phyloP scores from a whole-genome alignment of 2,797 vertebrate species.

The Crenuchus spilurus region DNA sequence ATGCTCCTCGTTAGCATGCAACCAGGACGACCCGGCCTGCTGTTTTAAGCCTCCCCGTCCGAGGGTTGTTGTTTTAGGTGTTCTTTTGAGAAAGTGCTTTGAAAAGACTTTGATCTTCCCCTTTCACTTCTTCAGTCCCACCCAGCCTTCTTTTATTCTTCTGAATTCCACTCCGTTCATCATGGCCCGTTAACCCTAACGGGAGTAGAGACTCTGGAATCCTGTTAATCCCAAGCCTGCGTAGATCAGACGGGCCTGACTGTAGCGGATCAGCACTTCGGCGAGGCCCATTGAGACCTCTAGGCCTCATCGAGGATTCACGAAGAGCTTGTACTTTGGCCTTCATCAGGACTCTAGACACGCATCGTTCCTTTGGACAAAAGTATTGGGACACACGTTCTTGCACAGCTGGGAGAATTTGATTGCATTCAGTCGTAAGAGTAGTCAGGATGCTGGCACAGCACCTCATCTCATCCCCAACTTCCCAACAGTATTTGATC shows the following conservation, averaged over 20 bases:
- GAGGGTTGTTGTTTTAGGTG: constrained; percentile 65
- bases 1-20: constrained; percentile 59
- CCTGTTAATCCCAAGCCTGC: constrained; percentile 70
- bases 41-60: constrained; percentile 50
- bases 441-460: background rate
- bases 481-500: too few species aligned
- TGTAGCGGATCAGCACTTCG: constrained; percentile 61
- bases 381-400: too few species aligned
- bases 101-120: constrained; percentile 66
- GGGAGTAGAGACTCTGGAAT: constrained; percentile 71
- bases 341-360: too few species aligned
- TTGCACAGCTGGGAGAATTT: too few species aligned
- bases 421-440: too few species aligned
- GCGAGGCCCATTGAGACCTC: constrained; percentile 14
- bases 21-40: constrained; percentile 45
- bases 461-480: background rate
- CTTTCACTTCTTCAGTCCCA: constrained; percentile 58
- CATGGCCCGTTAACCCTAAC: constrained; percentile 59
- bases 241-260: constrained; percentile 71
- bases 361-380: too few species aligned
- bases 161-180: constrained; percentile 59
- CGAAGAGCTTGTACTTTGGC: background rate
- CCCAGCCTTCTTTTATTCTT: constrained; percentile 59
- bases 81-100: constrained; percentile 67
- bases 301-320: constrained; percentile 23